These are phyloP conservation scores for Pterois miles DNA, from an alignment of 2,797 vertebrate genomes.

Conservation along the genomic window DNA sequence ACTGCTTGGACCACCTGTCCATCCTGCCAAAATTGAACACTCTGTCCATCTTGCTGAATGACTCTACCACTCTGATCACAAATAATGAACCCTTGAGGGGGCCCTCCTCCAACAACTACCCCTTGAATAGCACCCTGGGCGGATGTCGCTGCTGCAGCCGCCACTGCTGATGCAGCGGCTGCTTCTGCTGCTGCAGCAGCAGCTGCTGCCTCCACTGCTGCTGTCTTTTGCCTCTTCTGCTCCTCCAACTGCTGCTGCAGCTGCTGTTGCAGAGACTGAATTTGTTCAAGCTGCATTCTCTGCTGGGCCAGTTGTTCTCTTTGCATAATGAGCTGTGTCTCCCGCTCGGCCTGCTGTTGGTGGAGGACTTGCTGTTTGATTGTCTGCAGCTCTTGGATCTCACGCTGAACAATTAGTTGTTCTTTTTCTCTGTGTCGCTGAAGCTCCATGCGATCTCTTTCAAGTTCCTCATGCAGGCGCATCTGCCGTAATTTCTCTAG, in stretches of 20 bases:
- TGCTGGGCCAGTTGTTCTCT: conserved; percentile 98
- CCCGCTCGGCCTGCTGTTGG: conserved; percentile 96
- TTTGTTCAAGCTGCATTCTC: conserved; percentile 96
- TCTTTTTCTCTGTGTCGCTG: conserved; percentile 97
- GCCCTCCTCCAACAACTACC: conserved; percentile 84
- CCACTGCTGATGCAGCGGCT: conserved; percentile 87
- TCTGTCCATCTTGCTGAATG: conserved; percentile 90
- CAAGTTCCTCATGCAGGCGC: conserved; percentile 95
- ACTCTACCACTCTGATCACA: conserved; percentile 89
- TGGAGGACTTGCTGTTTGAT: conserved; percentile 99
- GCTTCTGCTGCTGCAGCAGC: conserved; percentile 87
- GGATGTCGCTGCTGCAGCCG: conserved; percentile 89
- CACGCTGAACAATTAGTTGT: conserved; percentile 95
- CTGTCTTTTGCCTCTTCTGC: conserved; percentile 95
- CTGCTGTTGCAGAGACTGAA: conserved; percentile 98
- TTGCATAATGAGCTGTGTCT: conserved; percentile 95
- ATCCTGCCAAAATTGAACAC: conserved; percentile 93
- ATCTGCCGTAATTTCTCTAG: conserved; percentile 95
- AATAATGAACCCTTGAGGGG: conserved; percentile 84
- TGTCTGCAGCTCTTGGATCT: conserved; percentile 96
- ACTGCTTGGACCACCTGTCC: conserved; percentile 87
- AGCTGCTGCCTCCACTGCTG: conserved; percentile 87
- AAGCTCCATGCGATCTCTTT: conserved; percentile 94
- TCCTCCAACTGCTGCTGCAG: conserved; percentile 98
- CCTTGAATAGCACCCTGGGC: conserved; percentile 89